Percentiles rank a stretch among this genome's conserved stretches.
Conservation (phyloP, 2,888 invertebrate species). For the Polydrusus cervinus region DNA sequence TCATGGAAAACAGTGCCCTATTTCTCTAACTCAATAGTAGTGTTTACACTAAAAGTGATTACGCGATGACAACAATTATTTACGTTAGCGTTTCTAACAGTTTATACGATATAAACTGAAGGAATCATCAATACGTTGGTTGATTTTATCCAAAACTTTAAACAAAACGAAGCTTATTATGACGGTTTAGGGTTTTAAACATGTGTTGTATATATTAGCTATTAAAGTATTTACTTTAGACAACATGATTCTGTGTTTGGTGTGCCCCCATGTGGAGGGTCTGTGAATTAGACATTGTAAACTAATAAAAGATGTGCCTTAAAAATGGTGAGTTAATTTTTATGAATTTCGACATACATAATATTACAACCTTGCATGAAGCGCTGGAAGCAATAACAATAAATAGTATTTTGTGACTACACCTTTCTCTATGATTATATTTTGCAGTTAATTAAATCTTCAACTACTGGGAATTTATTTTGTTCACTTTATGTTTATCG, state of each 20-base stretch:
- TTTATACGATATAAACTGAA: constrained; percentile 45
- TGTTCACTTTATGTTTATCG: too few relatives aligned
- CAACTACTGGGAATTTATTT: not conserved
- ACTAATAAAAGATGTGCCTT: not conserved
- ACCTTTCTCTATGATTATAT: too few relatives aligned
- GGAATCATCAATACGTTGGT: constrained; percentile 39
- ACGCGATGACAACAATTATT: constrained; percentile 34
- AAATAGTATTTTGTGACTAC: too few relatives aligned
- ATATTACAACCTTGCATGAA: too few relatives aligned
- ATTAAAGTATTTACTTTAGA: constrained; percentile 18
- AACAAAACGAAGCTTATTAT: constrained; percentile 41
- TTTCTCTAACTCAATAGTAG: constrained; percentile 25
- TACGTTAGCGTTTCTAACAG: constrained; percentile 51
- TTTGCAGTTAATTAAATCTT: not conserved
- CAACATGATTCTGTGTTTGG: constrained; percentile 7
- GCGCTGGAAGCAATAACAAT: too few relatives aligned
- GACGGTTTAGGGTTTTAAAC: constrained; percentile 28
- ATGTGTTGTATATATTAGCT: constrained; percentile 45
- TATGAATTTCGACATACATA: not conserved
- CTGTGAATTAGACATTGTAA: not conserved
- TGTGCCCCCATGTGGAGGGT: constrained; percentile 19
- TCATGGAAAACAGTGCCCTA: constrained; percentile 34
- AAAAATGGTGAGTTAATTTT: constrained; percentile 22
- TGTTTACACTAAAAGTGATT: constrained; percentile 37
- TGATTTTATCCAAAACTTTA: constrained; percentile 29